Conservation (phyloP, 2,797 vertebrate species). For the Rhinoraja longicauda region DNA sequence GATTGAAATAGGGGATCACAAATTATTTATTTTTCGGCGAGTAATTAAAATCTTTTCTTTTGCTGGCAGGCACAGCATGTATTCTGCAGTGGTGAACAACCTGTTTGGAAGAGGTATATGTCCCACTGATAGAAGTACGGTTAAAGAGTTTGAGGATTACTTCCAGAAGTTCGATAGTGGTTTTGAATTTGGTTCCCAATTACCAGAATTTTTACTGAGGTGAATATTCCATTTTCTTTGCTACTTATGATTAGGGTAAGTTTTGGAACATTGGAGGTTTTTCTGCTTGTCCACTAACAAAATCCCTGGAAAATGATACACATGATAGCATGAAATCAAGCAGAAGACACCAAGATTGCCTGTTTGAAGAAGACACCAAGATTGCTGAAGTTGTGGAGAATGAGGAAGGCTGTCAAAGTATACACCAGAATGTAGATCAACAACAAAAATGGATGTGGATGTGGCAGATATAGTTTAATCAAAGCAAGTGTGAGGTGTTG, state of each 20-base stretch:
- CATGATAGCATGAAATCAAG: too few relatives aligned
- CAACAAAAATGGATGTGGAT: too few relatives aligned
- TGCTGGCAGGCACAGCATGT: constrained; percentile 60
- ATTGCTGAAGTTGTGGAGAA: too few relatives aligned
- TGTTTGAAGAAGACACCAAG: too few relatives aligned
- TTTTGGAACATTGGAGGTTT: background rate
- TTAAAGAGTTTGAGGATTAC: constrained; percentile 62
- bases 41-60: constrained; percentile 29
- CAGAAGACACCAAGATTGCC: too few relatives aligned
- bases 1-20: background rate
- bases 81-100: constrained; percentile 61
- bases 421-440: too few relatives aligned
- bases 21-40: background rate
- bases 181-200: constrained; percentile 66
- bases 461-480: too few relatives aligned
- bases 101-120: constrained; percentile 63
- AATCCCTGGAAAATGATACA: background rate
- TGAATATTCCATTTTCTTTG: constrained; percentile 44
- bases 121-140: constrained; percentile 48
- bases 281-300: background rate
- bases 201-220: constrained; percentile 66
- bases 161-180: constrained; percentile 66
- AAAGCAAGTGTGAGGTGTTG: too few relatives aligned
- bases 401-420: too few relatives aligned
- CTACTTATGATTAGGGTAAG: background rate